phyloP scores from a whole-genome alignment of 2,888 invertebrate species.

The Nomada hirtipes region DNA sequence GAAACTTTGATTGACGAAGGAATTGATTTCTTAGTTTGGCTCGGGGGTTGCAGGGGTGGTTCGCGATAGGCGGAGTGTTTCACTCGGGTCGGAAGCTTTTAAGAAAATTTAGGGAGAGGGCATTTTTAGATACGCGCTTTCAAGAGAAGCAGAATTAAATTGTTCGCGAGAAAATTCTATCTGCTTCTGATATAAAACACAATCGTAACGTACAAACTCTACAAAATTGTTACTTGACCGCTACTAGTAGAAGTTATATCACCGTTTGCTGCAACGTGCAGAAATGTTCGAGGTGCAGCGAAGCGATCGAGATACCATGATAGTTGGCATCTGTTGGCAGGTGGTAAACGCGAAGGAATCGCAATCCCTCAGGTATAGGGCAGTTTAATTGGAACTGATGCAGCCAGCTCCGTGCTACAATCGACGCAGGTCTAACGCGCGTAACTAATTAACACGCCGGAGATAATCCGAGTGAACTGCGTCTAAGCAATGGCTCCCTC shows the following conservation, averaged over 20 bases:
- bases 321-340: constrained; percentile 24
- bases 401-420: constrained; percentile 28
- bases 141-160: too few relatives aligned
- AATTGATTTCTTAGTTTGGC: background rate
- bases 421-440: constrained; percentile 37
- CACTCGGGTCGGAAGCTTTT: background rate
- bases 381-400: constrained; percentile 69
- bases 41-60: background rate
- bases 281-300: background rate
- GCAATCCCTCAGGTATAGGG: constrained; percentile 34
- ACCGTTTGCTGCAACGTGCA: background rate
- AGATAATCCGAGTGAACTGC: constrained; percentile 50
- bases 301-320: background rate
- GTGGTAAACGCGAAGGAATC: constrained; percentile 47
- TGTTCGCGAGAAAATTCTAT: too few relatives aligned
- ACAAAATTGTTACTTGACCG: too few relatives aligned
- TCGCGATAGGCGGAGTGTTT: background rate
- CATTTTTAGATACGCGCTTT: too few relatives aligned
- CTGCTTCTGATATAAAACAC: too few relatives aligned
- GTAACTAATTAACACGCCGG: constrained; percentile 54
- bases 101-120: too few relatives aligned
- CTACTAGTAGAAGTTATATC: too few relatives aligned
- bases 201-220: too few relatives aligned
- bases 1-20: constrained; percentile 1
- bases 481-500: constrained; percentile 48